Evolutionary conservation across 2,113 vertebrate species (phyloP).

Genomic region (Pelobates fuscus): DNA sequence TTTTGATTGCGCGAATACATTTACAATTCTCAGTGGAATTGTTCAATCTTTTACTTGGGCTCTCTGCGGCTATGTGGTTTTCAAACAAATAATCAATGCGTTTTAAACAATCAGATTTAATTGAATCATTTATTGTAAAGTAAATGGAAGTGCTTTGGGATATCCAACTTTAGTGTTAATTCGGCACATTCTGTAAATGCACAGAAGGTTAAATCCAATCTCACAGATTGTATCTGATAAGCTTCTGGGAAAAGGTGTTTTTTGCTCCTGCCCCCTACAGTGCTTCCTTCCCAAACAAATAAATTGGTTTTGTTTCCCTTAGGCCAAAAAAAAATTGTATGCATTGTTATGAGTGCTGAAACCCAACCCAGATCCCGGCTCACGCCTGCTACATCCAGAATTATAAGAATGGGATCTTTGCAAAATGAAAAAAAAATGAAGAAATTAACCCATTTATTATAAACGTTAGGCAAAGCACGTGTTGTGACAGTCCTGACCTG

Average conservation of each 20-base stretch:
- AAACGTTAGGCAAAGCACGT: too few species aligned
- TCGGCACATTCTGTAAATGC: neutral
- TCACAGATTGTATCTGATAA: neutral
- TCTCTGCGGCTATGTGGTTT: conserved; percentile 12
- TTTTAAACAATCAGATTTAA: conserved; percentile 18
- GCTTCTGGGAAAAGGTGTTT: conserved; percentile 38
- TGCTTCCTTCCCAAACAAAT: conserved; percentile 31
- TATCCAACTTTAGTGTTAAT: conserved; percentile 11
- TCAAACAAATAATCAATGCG: conserved; percentile 18
- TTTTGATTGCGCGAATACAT: neutral
- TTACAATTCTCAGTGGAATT: neutral
- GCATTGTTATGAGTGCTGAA: neutral
- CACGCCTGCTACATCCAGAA: neutral
- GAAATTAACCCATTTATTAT: too few species aligned
- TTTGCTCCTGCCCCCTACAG: conserved; percentile 5
- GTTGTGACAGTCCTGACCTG: too few species aligned
- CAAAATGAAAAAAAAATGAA: too few species aligned
- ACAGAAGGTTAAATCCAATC: conserved; percentile 16
- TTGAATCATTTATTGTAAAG: conserved; percentile 3
- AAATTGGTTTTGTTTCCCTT: conserved; percentile 7
- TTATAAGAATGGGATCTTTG: neutral
- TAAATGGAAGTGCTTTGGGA: conserved; percentile 6
- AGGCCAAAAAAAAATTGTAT: too few species aligned
- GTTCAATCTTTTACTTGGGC: neutral
- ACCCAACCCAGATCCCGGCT: neutral